phyloP scores from a whole-genome alignment of 2,888 invertebrate species.

The Sesia apiformis region DNA sequence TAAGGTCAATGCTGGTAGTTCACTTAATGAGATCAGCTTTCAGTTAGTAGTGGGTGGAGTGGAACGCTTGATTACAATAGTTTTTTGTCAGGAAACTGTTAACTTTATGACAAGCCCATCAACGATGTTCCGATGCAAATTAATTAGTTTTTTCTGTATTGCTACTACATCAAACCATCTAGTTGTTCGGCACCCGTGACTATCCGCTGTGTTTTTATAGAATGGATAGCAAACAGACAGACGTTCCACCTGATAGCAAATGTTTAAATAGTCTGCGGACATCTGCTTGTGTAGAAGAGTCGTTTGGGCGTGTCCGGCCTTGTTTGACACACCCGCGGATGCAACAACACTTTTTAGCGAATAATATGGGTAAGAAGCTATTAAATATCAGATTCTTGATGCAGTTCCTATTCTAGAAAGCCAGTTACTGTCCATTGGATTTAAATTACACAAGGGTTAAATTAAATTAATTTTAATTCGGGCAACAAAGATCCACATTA shows the following conservation, averaged over 20 bases:
- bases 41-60: constrained; percentile 11
- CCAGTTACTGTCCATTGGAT: too few relatives aligned
- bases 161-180: neutral
- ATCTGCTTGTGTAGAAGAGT: neutral
- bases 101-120: constrained; percentile 15
- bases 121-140: constrained; percentile 23
- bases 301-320: neutral
- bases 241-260: neutral
- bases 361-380: neutral
- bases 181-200: constrained; percentile 4
- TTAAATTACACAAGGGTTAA: too few relatives aligned
- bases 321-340: neutral
- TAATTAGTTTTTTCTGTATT: constrained; percentile 33
- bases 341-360: neutral
- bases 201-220: neutral
- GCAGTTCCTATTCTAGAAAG: too few relatives aligned
- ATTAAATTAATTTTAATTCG: too few relatives aligned
- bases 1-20: neutral
- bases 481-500: too few relatives aligned
- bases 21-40: neutral
- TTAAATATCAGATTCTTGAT: too few relatives aligned
- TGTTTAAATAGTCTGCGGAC: neutral
- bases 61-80: constrained; percentile 33
- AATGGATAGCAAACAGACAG: neutral
- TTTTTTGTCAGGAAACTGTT: constrained; percentile 42